Conservation (phyloP, 2,888 invertebrate genomes). For the Harpagoxenus sublaevis region DNA sequence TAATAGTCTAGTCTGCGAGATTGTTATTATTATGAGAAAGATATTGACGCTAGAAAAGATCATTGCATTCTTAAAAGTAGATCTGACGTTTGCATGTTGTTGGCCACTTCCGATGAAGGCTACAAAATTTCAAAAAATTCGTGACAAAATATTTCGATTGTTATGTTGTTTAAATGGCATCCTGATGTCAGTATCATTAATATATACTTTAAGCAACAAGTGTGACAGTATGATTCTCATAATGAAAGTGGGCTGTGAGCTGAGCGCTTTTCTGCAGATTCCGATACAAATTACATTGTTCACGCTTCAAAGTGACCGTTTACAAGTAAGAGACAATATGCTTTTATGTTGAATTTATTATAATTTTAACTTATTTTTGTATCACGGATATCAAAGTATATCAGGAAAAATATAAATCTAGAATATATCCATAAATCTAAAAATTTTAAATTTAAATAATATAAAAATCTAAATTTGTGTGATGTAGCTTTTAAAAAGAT, state of each 20-base stretch:
- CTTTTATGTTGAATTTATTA: not conserved
- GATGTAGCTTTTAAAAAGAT: no score
- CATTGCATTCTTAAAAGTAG: conserved; percentile 58
- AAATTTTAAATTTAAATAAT: not conserved
- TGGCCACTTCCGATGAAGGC: conserved; percentile 57
- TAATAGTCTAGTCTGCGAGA: not conserved
- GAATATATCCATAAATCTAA: not conserved
- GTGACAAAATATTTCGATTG: conserved; percentile 19
- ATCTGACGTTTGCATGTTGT: conserved; percentile 59
- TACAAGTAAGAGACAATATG: conserved; percentile 27
- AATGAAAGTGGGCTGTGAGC: conserved; percentile 19
- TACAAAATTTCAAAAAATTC: conserved; percentile 36
- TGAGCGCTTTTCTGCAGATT: conserved; percentile 6
- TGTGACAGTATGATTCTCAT: conserved; percentile 1
- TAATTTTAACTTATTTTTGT: not conserved
- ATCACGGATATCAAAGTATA: not conserved
- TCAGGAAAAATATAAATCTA: not conserved
- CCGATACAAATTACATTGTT: conserved; percentile 31
- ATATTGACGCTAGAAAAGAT: conserved; percentile 59
- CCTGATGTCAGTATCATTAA: conserved; percentile 19
- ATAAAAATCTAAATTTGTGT: not conserved
- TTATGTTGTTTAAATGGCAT: conserved; percentile 19
- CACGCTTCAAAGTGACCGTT: conserved; percentile 1
- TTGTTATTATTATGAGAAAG: conserved; percentile 18
- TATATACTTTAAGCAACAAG: not conserved